Evolutionary conservation across 2,113 vertebrate genomes (phyloP).

Genomic region (Falco punctatus): DNA sequence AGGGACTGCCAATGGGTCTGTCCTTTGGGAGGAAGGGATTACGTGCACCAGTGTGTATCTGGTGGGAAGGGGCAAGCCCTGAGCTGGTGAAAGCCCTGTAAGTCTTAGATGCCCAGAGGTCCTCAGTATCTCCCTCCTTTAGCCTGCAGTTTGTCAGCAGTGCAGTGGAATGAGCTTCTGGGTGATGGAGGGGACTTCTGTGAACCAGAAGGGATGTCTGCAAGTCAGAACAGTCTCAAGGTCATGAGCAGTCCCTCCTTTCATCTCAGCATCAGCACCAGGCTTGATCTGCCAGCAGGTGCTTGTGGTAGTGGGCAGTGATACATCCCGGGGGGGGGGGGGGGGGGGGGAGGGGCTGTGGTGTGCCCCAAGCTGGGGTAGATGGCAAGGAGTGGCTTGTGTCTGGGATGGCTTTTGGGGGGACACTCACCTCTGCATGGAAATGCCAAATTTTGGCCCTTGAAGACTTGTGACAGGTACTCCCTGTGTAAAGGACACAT

Average conservation of each 20-base stretch:
- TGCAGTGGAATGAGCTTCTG: not conserved
- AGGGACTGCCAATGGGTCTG: not conserved
- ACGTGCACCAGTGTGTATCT: not conserved
- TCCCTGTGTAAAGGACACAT: not conserved
- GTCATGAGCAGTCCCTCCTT: not conserved
- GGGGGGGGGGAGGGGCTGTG: no score
- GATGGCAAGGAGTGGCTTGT: not conserved
- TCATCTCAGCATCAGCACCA: not conserved
- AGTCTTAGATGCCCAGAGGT: not conserved
- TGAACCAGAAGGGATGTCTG: not conserved
- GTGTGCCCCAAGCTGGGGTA: no score
- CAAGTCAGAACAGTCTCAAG: not conserved
- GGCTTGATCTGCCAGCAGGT: not conserved
- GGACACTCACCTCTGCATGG: not conserved
- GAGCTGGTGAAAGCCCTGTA: not conserved
- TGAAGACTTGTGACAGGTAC: not conserved
- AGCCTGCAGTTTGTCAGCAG: not conserved
- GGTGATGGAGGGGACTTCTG: not conserved
- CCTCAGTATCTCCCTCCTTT: not conserved
- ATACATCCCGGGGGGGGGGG: not conserved
- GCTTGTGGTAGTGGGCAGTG: not conserved
- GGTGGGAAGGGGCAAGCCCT: not conserved
- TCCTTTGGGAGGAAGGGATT: not conserved
- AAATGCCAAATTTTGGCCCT: fast-evolving
- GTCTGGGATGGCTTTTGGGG: not conserved